Conservation (phyloP, 2,888 invertebrate genomes). For the Drosophila dives region DNA sequence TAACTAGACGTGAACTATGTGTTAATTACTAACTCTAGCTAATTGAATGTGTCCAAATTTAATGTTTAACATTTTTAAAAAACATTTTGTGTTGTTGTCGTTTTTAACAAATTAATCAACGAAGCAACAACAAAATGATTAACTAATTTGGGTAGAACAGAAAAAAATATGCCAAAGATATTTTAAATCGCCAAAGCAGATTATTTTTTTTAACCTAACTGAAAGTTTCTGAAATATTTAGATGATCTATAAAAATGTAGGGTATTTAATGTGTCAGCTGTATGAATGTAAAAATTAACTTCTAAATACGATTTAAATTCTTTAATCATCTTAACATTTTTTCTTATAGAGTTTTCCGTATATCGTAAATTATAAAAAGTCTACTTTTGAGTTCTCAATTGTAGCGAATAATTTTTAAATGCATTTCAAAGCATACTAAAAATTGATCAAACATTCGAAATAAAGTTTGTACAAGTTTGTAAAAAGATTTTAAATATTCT, state of each 20-base stretch:
- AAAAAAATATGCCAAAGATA: not conserved
- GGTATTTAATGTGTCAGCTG: not conserved
- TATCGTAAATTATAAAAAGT: not conserved
- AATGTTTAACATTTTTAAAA: slow-evolving; percentile 11
- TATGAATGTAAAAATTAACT: not conserved
- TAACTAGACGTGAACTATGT: slow-evolving; percentile 52
- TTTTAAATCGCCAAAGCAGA: not conserved
- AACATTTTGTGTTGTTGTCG: slow-evolving; percentile 38
- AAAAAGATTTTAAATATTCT: not conserved
- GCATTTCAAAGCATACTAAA: not conserved
- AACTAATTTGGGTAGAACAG: slow-evolving; percentile 24
- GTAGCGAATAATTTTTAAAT: not conserved
- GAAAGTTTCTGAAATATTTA: not conserved
- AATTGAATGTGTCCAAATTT: slow-evolving; percentile 53
- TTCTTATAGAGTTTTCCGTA: not conserved
- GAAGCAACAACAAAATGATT: slow-evolving; percentile 50
- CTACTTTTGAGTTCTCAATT: not conserved
- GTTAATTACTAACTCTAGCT: slow-evolving; percentile 67
- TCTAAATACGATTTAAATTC: not conserved
- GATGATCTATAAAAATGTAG: not conserved
- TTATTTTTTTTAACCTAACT: not conserved
- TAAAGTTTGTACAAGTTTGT: not conserved
- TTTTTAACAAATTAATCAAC: slow-evolving; percentile 41
- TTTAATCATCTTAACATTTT: not conserved
- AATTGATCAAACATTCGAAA: not conserved